Evolutionary conservation across 2,888 invertebrate species (phyloP), one percentile per base, ranked within the genome.

Genomic region (Ennomos fuscantarius): DNA sequence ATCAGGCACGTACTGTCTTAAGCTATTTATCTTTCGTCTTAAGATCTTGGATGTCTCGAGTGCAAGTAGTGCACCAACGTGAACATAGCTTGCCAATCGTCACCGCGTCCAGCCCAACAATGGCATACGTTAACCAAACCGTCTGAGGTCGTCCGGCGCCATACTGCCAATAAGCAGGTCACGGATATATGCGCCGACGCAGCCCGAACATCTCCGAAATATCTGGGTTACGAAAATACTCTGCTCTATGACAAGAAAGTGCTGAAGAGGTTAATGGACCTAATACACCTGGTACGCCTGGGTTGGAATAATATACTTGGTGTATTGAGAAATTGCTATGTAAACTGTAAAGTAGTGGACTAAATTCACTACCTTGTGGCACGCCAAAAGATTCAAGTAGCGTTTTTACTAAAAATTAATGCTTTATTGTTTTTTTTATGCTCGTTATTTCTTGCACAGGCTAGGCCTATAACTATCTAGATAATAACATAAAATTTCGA

Each of bases 131-230:
- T 63, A 68, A 72, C 70, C 73, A 74, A 74, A 77, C 70, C 57
- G 45, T 46, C 61, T 70, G 82, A 86, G 86, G 83, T 82, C 85
- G 80, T 63, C 72, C 77, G 72, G 73, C 83, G 81, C 84, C 85
- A 82, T 82, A 78, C 80, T 78, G 35, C 46, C 36, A 47, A 48
- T 53, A 86, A 82, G 76, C 79, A 74, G 88, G 89, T 87, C 88
- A 87, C 76, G 86, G 86, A 78, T 72, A 36, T 79, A 36, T 79
- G 84, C 83, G 84, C 80, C 66, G 55, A 80, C 83, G 83, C 83
- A 73, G 61, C 48, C 49, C 59, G 59, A 50, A 51, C 60, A 49
- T 62, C 64, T 64, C 55, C 61, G 44, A 54, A 55, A 63, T 65
- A 66, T 58, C 60, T 54, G 15, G 58, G 58, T 59, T 54, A 58